Conservation (phyloP, 2,797 vertebrate genomes). For the Alosa sapidissima region DNA sequence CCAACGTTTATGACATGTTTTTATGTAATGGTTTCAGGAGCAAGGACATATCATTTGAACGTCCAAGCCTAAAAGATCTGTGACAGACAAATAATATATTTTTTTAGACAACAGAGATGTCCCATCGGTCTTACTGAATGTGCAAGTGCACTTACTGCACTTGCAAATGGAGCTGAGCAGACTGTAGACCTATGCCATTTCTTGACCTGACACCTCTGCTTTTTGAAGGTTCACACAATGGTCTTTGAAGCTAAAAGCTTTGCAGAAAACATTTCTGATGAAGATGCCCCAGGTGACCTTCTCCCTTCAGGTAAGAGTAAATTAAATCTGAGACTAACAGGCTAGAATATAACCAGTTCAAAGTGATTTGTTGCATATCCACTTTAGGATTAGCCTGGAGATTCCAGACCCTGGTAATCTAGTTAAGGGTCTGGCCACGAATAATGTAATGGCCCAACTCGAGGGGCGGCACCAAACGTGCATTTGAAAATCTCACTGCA, state of each 20-base stretch:
- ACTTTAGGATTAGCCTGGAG: too few relatives aligned
- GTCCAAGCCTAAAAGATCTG: background rate
- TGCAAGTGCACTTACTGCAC: background rate
- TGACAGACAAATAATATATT: background rate
- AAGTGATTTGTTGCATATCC: background rate
- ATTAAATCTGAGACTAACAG: background rate
- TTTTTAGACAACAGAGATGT: background rate
- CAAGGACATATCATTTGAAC: background rate
- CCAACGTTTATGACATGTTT: too few relatives aligned
- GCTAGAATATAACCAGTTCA: background rate
- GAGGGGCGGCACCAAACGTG: too few relatives aligned
- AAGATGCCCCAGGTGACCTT: background rate
- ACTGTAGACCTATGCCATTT: background rate
- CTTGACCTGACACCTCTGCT: background rate
- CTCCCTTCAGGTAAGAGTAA: constrained; percentile 7
- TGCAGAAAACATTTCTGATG: background rate
- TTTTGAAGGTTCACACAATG: constrained; percentile 1
- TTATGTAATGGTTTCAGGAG: background rate
- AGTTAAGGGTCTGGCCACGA: too few relatives aligned
- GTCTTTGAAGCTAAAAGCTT: background rate
- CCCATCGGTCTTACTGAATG: background rate
- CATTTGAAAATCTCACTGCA: too few relatives aligned
- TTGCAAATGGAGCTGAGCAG: background rate
- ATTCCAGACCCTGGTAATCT: too few relatives aligned
- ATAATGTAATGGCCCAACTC: too few relatives aligned